Base-by-base conservation (phyloP, 2,888 invertebrate species). In the Panzeria rudis region DNA sequence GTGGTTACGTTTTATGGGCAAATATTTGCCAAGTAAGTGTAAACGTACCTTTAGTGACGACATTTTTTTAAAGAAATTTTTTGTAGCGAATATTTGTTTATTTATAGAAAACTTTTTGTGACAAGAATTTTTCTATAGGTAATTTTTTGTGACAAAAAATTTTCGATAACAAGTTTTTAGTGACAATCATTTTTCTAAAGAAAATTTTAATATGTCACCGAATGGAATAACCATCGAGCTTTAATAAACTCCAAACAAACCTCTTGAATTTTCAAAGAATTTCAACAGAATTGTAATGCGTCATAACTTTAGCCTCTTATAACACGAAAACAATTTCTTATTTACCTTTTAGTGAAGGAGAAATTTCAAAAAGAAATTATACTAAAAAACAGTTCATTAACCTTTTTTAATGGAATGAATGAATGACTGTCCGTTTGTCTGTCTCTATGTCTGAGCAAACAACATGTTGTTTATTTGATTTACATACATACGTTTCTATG, bases 341-440 rank as follows among this genome's bases (percentile, higher is more conserved):
- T 78, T 69, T 68, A 69, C 69, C 41, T 71, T 78, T 78, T 62
- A 71, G 78, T 71, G 41, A 66, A 80, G 73, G 80, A 80, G 80
- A 80, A 80, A 80, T 80, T 80, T 78, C n/a, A 41, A 59, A 72
- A 80, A 80, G 52, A 72, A 72, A 69, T 52, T 61, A 59, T 73
- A 73, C 59, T 73, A 66, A 73, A 47, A 59, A 80, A 61, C 56
- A 80, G 80, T 80, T 73, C 73, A 32, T 68, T 68, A 73, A 80
- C 72, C 80, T 73, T 73, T 61, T 69, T 72, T 52, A 61, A 61
- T 68, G 4, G 62, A 77, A 68, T 50, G 68, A 77, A 61, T 50
- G 59, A 52, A 6, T 5, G 52, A 8, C 41, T 32, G 29, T 64
- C 44, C n/a, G 25, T 47, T 11, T n/a, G n/a, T 44, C 17, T 62